phyloP scores from a whole-genome alignment of 1,140 invertebrate species.

The Brachionus sp. region DNA sequence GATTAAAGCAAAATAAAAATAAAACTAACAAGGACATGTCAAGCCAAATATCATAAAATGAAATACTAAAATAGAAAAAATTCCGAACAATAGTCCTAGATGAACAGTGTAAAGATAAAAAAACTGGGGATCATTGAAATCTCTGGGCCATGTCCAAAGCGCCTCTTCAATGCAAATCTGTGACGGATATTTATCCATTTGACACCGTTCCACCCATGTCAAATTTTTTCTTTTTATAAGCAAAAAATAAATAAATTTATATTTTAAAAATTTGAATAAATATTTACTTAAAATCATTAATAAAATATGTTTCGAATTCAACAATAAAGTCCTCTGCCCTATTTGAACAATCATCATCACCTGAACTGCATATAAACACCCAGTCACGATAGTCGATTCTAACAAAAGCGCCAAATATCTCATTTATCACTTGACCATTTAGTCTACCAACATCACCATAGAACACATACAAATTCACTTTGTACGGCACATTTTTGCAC shows the following conservation, averaged over 20 bases:
- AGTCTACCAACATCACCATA: background rate
- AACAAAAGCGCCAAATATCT: background rate
- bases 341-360: background rate
- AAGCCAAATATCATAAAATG: constrained; percentile 42
- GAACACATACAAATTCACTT: background rate
- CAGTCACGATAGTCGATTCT: background rate
- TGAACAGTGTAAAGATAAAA: constrained; percentile 42
- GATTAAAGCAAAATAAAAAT: background rate
- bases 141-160: constrained; percentile 40
- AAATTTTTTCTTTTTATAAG: constrained; percentile 10
- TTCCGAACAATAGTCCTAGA: constrained; percentile 19
- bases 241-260: background rate
- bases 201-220: constrained; percentile 21
- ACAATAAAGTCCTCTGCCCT: background rate
- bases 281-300: background rate
- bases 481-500: constrained; percentile 8
- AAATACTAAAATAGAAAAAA: constrained; percentile 34
- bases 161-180: constrained; percentile 25
- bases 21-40: constrained; percentile 4
- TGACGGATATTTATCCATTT: constrained; percentile 34
- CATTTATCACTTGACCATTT: background rate
- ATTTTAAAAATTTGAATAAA: background rate
- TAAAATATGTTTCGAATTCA: constrained; percentile 22
- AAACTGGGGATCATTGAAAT: constrained; percentile 38
- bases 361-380: background rate